phyloP scores from a whole-genome alignment of 2,888 invertebrate genomes.

The Iphiclides podalirius region DNA sequence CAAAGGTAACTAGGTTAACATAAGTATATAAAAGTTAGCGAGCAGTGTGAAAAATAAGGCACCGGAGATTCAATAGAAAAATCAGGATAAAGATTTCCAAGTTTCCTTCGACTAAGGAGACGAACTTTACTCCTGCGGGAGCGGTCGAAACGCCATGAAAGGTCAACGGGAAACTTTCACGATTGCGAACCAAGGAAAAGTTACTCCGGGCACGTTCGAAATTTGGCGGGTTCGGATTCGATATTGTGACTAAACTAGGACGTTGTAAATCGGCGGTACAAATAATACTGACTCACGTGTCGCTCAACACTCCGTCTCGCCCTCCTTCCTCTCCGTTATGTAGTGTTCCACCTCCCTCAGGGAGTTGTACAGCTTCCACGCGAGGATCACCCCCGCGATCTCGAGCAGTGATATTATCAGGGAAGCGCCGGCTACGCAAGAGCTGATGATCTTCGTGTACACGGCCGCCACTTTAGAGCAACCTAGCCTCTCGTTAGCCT shows the following conservation, averaged over 20 bases:
- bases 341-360: conserved; percentile 72
- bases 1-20: conserved; percentile 14
- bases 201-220: conserved; percentile 37
- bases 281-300: conserved; percentile 39
- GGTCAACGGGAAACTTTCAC: conserved; percentile 29
- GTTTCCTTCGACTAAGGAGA: conserved; percentile 55
- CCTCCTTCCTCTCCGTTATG: conserved; percentile 68
- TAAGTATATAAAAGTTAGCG: no score
- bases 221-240: conserved; percentile 23
- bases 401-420: conserved; percentile 61
- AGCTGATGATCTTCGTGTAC: conserved; percentile 72
- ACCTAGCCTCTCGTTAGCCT: conserved; percentile 70
- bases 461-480: conserved; percentile 75
- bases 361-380: conserved; percentile 67
- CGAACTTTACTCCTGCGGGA: conserved; percentile 42
- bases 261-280: conserved; percentile 33
- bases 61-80: no score
- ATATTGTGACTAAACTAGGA: conserved; percentile 27
- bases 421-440: conserved; percentile 66
- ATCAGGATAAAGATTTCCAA: conserved; percentile 43
- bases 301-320: conserved; percentile 69
- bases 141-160: conserved; percentile 31
- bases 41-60: conserved; percentile 23
- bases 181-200: conserved; percentile 30
- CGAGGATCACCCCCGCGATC: conserved; percentile 57